A percentile compares a stretch with the other conserved stretches of the same genome.
Conservation (phyloP, 2,797 vertebrate species). For the Phoebastria nigripes region DNA sequence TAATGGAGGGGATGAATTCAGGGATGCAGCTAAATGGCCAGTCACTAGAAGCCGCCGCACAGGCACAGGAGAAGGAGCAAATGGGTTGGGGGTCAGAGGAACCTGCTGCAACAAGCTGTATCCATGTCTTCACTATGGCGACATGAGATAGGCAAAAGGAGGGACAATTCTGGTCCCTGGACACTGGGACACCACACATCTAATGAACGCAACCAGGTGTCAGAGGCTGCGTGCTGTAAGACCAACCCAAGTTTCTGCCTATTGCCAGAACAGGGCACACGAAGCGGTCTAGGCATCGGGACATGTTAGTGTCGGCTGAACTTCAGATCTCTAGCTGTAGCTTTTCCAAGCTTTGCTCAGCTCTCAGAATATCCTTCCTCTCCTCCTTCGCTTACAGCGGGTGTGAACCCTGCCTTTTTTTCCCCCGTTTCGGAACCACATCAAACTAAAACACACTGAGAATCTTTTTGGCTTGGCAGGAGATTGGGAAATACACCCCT, state of each 20-base stretch:
- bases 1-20: not conserved
- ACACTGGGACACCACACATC: not conserved
- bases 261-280: not conserved
- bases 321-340: not conserved
- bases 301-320: not conserved
- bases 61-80: not conserved
- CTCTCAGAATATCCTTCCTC: not conserved
- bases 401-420: not conserved
- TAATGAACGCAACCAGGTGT: fast-evolving
- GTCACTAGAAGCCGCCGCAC: fast-evolving
- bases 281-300: fast-evolving
- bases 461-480: not conserved
- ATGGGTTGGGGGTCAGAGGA: not conserved
- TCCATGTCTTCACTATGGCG: not conserved
- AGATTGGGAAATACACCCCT: not conserved
- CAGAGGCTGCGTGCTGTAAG: not conserved
- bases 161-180: not conserved
- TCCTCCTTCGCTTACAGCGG: not conserved
- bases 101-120: not conserved
- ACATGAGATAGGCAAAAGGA: not conserved
- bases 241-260: not conserved
- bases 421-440: not conserved
- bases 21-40: not conserved
- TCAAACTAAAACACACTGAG: not conserved
- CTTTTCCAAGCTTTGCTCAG: not conserved